These are phyloP conservation scores for Ferrisia virgata DNA, from an alignment of 2,888 invertebrate species.

Conservation along the genomic window DNA sequence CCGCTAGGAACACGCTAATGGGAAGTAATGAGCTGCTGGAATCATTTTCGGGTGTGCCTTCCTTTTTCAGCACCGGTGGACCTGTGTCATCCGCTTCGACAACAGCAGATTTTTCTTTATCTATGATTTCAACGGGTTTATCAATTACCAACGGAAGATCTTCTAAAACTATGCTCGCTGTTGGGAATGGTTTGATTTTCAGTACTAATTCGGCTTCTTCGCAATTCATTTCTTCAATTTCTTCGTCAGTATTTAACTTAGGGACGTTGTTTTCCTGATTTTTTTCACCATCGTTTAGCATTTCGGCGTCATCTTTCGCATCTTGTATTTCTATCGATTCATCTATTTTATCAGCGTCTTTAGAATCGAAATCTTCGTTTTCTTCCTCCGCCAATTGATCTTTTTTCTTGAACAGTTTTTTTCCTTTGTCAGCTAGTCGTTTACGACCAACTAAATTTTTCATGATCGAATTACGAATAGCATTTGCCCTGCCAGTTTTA, in stretches of 20 bases:
- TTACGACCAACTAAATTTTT: constrained; percentile 18
- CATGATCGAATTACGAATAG: constrained; percentile 35
- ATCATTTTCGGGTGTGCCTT: neutral
- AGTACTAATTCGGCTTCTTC: neutral
- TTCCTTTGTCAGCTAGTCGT: neutral
- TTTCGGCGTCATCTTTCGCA: neutral
- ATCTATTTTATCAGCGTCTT: neutral
- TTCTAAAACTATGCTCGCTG: neutral
- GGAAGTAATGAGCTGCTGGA: neutral
- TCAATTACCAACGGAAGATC: neutral
- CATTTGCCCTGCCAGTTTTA: neutral
- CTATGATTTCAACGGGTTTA: neutral
- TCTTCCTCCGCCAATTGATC: neutral
- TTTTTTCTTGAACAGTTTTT: constrained; percentile 25
- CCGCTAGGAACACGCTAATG: neutral
- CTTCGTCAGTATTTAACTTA: neutral
- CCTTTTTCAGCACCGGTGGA: constrained; percentile 7
- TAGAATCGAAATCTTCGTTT: neutral
- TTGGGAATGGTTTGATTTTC: constrained; percentile 28
- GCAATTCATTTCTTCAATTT: neutral
- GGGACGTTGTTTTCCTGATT: neutral
- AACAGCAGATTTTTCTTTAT: neutral
- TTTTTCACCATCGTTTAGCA: neutral
- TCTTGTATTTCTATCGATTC: neutral
- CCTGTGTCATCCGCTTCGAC: neutral